phyloP scores from a whole-genome alignment of 2,113 vertebrate genomes.

The Oncorhynchus clarkii region DNA sequence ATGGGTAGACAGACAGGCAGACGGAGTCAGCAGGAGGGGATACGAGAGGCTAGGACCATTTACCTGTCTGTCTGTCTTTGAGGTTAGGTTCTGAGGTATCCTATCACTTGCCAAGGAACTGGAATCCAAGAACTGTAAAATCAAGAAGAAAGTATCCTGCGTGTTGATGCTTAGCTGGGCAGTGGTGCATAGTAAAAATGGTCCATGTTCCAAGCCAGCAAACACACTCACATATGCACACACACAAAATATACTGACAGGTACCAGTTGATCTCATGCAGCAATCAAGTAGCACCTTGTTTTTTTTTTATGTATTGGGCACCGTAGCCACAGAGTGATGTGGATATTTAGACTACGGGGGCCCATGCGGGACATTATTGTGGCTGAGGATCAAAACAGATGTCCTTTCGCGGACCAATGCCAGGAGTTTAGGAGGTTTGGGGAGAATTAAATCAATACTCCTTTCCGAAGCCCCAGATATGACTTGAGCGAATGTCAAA shows the following conservation, averaged over 20 bases:
- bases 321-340: neutral
- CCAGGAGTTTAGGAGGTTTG: neutral
- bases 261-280: neutral
- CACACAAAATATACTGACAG: neutral
- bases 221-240: neutral
- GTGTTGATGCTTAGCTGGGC: slow-evolving; percentile 21
- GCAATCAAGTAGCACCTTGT: neutral
- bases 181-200: slow-evolving; percentile 13
- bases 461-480: neutral
- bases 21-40: no score
- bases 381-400: neutral
- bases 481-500: neutral
- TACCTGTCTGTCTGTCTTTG: no score
- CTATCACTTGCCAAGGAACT: slow-evolving; percentile 4
- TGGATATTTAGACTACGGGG: neutral
- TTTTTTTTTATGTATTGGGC: neutral
- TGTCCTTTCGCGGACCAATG: neutral
- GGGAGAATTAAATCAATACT: neutral
- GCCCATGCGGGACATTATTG: neutral
- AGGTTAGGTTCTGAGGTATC: no score
- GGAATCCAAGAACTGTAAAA: slow-evolving; percentile 28
- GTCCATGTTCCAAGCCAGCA: slow-evolving; percentile 1
- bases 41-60: no score
- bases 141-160: slow-evolving; percentile 26
- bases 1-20: no score